phyloP scores from a whole-genome alignment of 2,113 vertebrate genomes.

The Procavia capensis region DNA sequence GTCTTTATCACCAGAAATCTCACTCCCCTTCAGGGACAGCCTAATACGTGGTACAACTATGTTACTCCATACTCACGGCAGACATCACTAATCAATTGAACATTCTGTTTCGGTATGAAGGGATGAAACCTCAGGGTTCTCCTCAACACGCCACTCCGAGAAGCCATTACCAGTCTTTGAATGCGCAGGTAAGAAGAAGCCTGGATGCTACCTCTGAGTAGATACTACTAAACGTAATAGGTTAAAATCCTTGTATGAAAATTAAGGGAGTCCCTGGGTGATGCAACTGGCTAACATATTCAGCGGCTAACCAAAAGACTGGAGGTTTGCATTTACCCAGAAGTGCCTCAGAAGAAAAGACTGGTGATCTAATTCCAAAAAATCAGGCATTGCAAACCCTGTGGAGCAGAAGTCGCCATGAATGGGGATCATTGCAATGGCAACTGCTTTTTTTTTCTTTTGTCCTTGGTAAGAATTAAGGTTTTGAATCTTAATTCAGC shows the following conservation, averaged over 20 bases:
- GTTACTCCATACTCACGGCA: background rate
- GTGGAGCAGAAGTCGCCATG: background rate
- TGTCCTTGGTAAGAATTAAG: background rate
- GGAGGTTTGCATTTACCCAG: background rate
- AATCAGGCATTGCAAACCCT: too few relatives aligned
- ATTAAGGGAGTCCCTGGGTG: background rate
- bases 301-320: background rate
- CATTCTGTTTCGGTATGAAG: background rate
- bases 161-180: background rate
- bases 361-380: too few relatives aligned
- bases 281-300: background rate
- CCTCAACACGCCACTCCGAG: background rate
- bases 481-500: background rate
- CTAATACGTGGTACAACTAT: background rate
- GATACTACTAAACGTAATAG: background rate
- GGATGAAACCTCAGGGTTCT: background rate
- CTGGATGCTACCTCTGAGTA: background rate
- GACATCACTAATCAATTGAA: conserved; percentile 26
- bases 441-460: background rate
- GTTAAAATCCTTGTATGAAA: conserved; percentile 11
- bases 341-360: background rate
- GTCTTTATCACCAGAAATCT: background rate
- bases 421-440: background rate
- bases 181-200: background rate
- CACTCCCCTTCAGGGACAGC: background rate